phyloP scores from a whole-genome alignment of 2,113 vertebrate species.

The Saguinus midas region DNA sequence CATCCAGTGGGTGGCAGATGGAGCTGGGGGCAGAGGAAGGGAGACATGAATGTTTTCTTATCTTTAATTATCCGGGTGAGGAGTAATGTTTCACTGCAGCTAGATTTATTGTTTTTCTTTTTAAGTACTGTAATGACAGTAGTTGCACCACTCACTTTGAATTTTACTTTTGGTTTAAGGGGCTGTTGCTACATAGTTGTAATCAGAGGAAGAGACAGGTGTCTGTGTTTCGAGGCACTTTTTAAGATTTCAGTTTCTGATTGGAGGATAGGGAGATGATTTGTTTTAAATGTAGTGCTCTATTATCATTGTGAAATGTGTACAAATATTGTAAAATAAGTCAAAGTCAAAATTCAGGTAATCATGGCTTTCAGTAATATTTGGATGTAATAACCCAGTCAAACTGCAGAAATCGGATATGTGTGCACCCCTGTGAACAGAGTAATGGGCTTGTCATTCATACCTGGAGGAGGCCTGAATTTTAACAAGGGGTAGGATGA shows the following conservation, averaged over 20 bases:
- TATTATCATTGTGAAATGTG: neutral
- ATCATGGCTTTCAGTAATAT: neutral
- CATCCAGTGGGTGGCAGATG: neutral
- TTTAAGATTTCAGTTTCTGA: neutral
- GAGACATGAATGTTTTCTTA: neutral
- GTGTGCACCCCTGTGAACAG: accelerated
- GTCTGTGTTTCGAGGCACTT: neutral
- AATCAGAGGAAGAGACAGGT: neutral
- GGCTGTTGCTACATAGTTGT: neutral
- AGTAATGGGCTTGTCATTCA: neutral
- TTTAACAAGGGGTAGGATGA: neutral
- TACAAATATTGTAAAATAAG: conserved; percentile 21
- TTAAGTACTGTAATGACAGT: neutral
- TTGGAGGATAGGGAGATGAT: neutral
- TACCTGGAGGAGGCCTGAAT: neutral
- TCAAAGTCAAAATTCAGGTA: neutral
- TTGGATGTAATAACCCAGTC: neutral
- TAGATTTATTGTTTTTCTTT: neutral
- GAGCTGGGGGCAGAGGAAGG: neutral
- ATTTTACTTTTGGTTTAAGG: neutral
- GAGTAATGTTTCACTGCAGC: neutral
- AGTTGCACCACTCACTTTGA: neutral
- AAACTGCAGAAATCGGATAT: neutral
- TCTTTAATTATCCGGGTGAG: neutral
- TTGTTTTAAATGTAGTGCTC: conserved; percentile 19